These are phyloP conservation scores for Cebidichthys violaceus DNA, from an alignment of 2,113 vertebrate genomes.

Conservation along the genomic window DNA sequence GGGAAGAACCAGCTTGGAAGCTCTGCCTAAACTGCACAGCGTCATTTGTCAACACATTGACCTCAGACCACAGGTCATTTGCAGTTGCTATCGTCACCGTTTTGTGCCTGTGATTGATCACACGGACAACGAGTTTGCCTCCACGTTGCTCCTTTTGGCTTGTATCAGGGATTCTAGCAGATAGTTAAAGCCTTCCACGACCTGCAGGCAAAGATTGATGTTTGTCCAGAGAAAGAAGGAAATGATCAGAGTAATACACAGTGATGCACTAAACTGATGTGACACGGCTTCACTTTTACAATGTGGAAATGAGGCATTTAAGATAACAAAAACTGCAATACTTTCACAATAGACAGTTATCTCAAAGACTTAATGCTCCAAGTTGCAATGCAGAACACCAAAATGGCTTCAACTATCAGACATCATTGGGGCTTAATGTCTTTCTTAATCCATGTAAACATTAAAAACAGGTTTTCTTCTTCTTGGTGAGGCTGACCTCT, in stretches of 20 bases:
- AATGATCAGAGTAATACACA: background rate
- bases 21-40: conserved; percentile 28
- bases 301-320: background rate
- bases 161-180: conserved; percentile 19
- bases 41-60: conserved; percentile 47
- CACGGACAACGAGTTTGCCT: conserved; percentile 5
- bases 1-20: conserved; percentile 9
- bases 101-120: conserved; percentile 40
- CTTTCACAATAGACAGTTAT: background rate
- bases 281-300: background rate
- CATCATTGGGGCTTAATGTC: background rate
- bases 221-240: background rate
- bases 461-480: background rate
- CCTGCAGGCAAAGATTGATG: conserved; percentile 9
- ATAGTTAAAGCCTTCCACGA: background rate
- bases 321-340: background rate
- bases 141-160: conserved; percentile 33
- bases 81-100: conserved; percentile 15
- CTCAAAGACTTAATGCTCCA: background rate
- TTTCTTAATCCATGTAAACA: background rate
- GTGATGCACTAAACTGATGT: background rate
- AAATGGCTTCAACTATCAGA: background rate
- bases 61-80: conserved; percentile 28
- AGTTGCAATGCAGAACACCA: background rate
- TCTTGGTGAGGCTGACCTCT: background rate